Evolutionary conservation across 2,113 vertebrate species (phyloP).

Genomic region (Phalacrocorax carbo): DNA sequence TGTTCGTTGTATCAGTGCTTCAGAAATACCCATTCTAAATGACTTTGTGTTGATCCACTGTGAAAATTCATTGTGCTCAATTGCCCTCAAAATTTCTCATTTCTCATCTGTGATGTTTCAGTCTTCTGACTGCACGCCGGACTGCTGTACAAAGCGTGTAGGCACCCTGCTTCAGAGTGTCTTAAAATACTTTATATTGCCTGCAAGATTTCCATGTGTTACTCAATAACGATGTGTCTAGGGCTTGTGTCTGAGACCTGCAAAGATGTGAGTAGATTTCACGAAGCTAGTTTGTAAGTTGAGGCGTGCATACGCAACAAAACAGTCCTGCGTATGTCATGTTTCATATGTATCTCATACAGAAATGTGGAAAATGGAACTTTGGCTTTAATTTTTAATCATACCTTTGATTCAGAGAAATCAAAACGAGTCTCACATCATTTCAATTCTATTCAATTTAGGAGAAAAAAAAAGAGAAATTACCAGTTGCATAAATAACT

Average conservation of each 20-base stretch:
- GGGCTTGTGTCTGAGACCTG: background rate
- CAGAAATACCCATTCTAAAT: constrained; percentile 57
- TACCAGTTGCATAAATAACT: background rate
- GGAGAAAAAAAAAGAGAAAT: background rate
- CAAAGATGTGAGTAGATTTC: background rate
- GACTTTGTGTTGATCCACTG: constrained; percentile 45
- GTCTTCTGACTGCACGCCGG: background rate
- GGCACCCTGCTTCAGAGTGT: background rate
- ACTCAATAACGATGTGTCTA: background rate
- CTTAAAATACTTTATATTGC: background rate
- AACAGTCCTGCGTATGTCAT: background rate
- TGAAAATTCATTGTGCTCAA: constrained; percentile 59
- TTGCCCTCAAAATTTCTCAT: constrained; percentile 66
- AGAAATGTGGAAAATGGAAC: background rate
- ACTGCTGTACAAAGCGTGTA: background rate
- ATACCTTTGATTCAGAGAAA: background rate
- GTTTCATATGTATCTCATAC: fast-evolving
- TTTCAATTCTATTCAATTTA: background rate
- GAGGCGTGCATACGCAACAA: background rate
- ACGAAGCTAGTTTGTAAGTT: background rate
- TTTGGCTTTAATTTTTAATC: constrained; percentile 35
- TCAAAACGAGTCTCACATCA: background rate
- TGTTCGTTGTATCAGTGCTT: constrained; percentile 58
- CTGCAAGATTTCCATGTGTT: background rate
- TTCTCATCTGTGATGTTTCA: constrained; percentile 31